Evolutionary conservation across 2,888 invertebrate genomes (phyloP), one percentile per base, ranked within the genome.

Genomic region (Coelinius sp.): DNA sequence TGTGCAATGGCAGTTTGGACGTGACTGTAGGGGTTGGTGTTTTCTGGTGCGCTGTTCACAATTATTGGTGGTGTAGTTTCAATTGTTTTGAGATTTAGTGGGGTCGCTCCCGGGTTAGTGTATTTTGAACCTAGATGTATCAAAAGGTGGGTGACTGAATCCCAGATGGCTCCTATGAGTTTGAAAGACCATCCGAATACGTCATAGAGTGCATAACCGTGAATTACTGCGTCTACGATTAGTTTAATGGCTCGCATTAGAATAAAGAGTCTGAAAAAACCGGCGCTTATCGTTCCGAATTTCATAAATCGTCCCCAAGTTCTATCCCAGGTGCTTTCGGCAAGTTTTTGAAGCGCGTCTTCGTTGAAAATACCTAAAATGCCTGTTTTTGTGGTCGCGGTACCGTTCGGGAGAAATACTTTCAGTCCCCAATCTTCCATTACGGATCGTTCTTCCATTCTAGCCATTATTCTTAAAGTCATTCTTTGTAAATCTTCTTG

Each of bases 241-340:
- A 53, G 24, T 53, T 53, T 53, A 4, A 53, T n/a, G 12, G 24
- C 25, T 12, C 53, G 24, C 24, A 53, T 25, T 1, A 53, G 10
- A 2, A 69, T 53, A 14, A 72, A 10, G 2, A 73, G 62, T 2
- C 71, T 65, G 1, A 75, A 56, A 10, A 76, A 10, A 46, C 73
- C 78, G 1, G 75, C 75, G 41, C 71, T 73, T 0, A 67, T 59
- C 1, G 68, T 63, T 24, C 75, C 75, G 41, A 75, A 75, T 5
- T 27, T 31, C 2, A 72, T 20, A 38, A 75, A 75, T 2, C 53
- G 53, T 12, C 53, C 53, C 25, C 53, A 53, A 0, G 53, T 25
- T 53, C 14, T 24, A 25, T 56, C 24, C 73, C 75, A 77, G n/a
- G 69, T 62, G 20, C 25, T 44, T 20, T 69, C 49, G 2, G 62